Evolutionary conservation across 2,888 invertebrate species (phyloP), one percentile per base, ranked within the genome.

Genomic region (Cotesia congregata): DNA sequence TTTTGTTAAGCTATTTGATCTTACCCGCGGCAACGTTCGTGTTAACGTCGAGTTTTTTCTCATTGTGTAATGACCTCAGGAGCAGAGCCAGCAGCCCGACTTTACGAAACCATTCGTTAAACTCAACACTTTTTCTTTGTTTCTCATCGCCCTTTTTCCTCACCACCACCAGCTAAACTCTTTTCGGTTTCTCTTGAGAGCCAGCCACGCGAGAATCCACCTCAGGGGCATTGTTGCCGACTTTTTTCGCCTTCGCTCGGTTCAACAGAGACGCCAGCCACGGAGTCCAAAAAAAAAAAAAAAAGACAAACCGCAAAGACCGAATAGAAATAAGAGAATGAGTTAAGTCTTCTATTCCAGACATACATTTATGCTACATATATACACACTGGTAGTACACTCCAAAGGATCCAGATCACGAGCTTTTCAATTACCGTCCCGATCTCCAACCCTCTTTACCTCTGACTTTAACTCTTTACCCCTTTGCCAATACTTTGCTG

Each of bases 71-170:
- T 83, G 85, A 84, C 85, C 84, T 83, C 82, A 83, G 50, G 85
- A 85, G 83, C 84, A 38, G 7, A 78, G 75, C 79, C 68, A 74
- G 80, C 71, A 77, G 80, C 75, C 67, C 76, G 79, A 77, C 80
- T 85, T 85, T 85, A 83, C 85, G 84, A 83, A 84, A 83, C 83
- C 85, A 84, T 85, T 85, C 85, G 85, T 85, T 85, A 84, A 80
- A 79, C 80, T 75, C 77, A 71, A 75, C 67, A 75, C 73, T 67
- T 50, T 69, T 64, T 62, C 64, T 74, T 61, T 69, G 38, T 61
- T 67, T 60, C 40, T 75, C 62, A 41, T 62, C 39, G 62, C 40
- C 41, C 38, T 40, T 40, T 40, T 68, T n/a, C 67, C 38, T 65
- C 40, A 9, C 30, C 30, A 30, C 30, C 30, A 30, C 40, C 41